phyloP scores from a whole-genome alignment of 2,888 invertebrate genomes.

The Ypsolopha scabrella region DNA sequence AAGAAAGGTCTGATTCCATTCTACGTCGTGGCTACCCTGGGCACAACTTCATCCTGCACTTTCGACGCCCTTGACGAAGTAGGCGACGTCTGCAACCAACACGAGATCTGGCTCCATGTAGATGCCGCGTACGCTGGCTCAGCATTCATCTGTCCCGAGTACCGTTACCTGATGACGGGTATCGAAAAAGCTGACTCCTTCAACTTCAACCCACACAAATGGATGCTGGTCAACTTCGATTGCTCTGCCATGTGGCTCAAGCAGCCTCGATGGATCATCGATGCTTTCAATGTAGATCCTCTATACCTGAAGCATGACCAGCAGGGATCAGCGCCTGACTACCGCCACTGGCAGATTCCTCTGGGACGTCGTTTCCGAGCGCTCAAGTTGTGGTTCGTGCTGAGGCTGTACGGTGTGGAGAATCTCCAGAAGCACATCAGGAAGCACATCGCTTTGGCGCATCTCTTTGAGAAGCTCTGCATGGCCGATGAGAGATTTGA shows the following conservation, averaged over 20 bases:
- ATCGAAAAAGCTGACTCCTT: conserved; percentile 94
- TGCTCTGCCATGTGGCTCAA: conserved; percentile 98
- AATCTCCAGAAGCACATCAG: conserved; percentile 90
- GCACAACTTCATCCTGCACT: conserved; percentile 96
- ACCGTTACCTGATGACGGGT: conserved; percentile 89
- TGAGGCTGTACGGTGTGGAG: conserved; percentile 89
- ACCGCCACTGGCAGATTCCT: conserved; percentile 98
- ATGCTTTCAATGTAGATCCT: conserved; percentile 98
- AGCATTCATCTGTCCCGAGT: conserved; percentile 97
- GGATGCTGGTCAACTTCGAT: conserved; percentile 99
- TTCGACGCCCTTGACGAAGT: conserved; percentile 93
- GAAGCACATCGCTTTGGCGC: conserved; percentile 87
- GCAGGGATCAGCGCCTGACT: conserved; percentile 91
- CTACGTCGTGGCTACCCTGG: conserved; percentile 93
- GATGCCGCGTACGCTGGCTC: conserved; percentile 98
- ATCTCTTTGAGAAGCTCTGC: conserved; percentile 87
- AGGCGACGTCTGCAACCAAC: conserved; percentile 86
- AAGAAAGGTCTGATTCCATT: conserved; percentile 94
- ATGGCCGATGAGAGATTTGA: conserved; percentile 86
- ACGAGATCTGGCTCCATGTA: conserved; percentile 91
- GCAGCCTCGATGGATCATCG: conserved; percentile 88
- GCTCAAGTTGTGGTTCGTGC: conserved; percentile 95
- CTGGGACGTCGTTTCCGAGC: conserved; percentile 93
- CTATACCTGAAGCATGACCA: conserved; percentile 95
- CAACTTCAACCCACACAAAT: conserved; percentile 99